Evolutionary conservation across 2,888 invertebrate genomes (phyloP), one percentile per base, ranked within the genome.

Genomic region (Dryadula phaetusa): DNA sequence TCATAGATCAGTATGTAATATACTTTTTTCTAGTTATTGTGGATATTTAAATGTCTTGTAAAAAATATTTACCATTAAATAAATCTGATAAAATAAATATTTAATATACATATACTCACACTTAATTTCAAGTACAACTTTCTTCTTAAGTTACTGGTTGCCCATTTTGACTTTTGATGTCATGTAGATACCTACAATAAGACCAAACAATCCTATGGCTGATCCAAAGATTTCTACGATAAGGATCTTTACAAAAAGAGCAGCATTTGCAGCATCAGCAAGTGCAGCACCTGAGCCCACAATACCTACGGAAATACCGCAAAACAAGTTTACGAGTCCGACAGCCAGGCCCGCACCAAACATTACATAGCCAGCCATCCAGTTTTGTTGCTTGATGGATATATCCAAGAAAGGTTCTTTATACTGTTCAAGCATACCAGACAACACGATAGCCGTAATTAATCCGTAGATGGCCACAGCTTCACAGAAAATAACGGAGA

Each of bases 401-500:
- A 83, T 72, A 25, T 85, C 84, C 14, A 84, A 77, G 64, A 89
- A 74, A 12, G 90, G 88, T 78, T 92, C 93, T 40, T 92, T 88
- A 82, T 94, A 95, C 78, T 88, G 87, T 72, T 95, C 96, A 77
- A 98, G 90, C 85, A 96, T 95, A 75, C 98, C 98, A 47, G 98
- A 97, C 70, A 99, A 94, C 44, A 99, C 99, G 84, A 99, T 99
- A 54, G 99, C 99, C 79, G 99, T 98, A 82, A 99, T 99, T 73
- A 99, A 94, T 32, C 99, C 99, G 89, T 99, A 99, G 90, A 99
- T 99, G 74, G 99, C 99, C 3, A 99, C 99, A 74, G 99, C 99
- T 93, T 99, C 99, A 86, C 99, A 99, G 94, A 99, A 99, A 89
- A 99, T 99, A 78, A 99, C 99, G 62, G 99, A 99, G 84, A 99